Percentiles rank a stretch among this genome's conserved stretches.
Conservation (phyloP, 2,797 vertebrate species). For the Acestrorhynchus altus region DNA sequence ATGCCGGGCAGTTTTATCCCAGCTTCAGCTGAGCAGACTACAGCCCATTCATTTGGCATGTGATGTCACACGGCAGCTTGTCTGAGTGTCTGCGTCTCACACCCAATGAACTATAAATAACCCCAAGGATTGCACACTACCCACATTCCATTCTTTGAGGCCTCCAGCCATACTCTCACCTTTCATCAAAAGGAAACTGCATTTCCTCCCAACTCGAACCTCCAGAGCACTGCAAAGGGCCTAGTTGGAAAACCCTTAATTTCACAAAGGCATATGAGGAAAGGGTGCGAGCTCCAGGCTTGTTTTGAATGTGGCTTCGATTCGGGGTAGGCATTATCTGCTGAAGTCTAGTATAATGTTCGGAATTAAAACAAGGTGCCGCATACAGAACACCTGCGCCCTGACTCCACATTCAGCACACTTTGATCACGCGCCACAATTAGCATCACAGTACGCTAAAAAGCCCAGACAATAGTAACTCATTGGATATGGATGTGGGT, state of each 20-base stretch:
- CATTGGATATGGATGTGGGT: constrained; percentile 58
- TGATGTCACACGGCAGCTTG: constrained; percentile 57
- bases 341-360: constrained; percentile 25
- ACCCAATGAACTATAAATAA: constrained; percentile 63
- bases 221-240: background rate
- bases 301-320: constrained; percentile 7
- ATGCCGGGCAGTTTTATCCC: background rate
- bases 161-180: constrained; percentile 36
- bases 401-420: constrained; percentile 39
- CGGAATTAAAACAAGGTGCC: constrained; percentile 17
- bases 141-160: constrained; percentile 28
- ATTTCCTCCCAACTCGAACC: constrained; percentile 39
- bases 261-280: background rate
- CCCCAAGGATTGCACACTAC: constrained; percentile 53
- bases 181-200: constrained; percentile 51
- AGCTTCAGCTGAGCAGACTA: constrained; percentile 45
- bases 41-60: constrained; percentile 50
- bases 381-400: constrained; percentile 45
- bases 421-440: constrained; percentile 60
- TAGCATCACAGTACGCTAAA: constrained; percentile 57
- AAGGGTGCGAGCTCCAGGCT: background rate
- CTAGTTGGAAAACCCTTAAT: background rate
- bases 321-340: constrained; percentile 18
- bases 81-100: constrained; percentile 57
- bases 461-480: constrained; percentile 54